phyloP scores from a whole-genome alignment of 2,888 invertebrate genomes.

The Amiota mariae region DNA sequence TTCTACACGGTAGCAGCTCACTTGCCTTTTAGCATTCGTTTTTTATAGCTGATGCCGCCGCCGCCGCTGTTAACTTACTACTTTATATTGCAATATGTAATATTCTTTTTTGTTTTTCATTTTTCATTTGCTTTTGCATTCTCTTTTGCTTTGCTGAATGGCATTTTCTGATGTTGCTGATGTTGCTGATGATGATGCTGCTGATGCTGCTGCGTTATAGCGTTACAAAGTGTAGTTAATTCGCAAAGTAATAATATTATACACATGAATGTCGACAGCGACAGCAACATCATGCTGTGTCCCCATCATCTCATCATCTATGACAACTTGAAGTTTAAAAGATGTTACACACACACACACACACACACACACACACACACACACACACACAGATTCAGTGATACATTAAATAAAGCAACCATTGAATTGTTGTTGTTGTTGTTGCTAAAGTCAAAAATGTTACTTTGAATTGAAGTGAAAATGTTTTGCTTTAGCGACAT shows the following conservation, averaged over 20 bases:
- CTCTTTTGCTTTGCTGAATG: no score
- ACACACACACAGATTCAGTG: neutral
- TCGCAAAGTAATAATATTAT: constrained; percentile 69
- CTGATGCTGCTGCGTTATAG: neutral
- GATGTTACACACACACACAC: neutral
- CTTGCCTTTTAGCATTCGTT: constrained; percentile 57
- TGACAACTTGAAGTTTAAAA: neutral
- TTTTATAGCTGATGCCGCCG: neutral
- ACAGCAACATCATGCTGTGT: constrained; percentile 27
- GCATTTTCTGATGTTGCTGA: neutral
- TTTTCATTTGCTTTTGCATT: no score
- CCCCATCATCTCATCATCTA: no score
- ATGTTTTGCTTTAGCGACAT: constrained; percentile 61
- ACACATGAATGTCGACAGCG: constrained; percentile 42
- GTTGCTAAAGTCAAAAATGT: no score
- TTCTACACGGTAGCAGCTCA: constrained; percentile 61
- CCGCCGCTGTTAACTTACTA: neutral
- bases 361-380: neutral
- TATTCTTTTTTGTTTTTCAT: no score
- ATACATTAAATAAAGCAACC: no score
- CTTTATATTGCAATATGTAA: no score
- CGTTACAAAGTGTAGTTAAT: constrained; percentile 58
- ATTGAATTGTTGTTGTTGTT: no score
- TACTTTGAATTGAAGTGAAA: no score
- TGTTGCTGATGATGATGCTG: constrained; percentile 16